Base-by-base conservation (phyloP, 2,888 invertebrate genomes). In the Capitulum mitella region DNA sequence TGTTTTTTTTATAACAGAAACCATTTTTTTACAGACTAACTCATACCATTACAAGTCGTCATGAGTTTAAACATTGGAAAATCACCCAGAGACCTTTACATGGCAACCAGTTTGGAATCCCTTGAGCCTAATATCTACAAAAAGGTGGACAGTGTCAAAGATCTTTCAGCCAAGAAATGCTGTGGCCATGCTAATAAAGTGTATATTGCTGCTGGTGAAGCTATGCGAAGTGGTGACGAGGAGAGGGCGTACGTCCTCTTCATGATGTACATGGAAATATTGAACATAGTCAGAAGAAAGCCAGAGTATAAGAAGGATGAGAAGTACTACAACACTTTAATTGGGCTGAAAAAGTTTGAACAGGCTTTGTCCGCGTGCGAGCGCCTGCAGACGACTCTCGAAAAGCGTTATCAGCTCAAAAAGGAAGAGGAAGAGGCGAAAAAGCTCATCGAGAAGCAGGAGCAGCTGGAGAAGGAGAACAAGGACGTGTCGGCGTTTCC, bases 181-280 rank as follows among this genome's bases (percentile, higher is more conserved):
- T 70, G 70, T 12, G 40, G 26, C 26, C 19, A 19, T 26, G 70
- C 70, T 3, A 40, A 70, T 22, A 40, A 5, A 22, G 3, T 70
- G 26, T 70, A 10, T 34, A 40, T 40, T 2, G 26, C 40, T 12
- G 70, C 70, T 12, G 70, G 40, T 1, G 70, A 88, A 79, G 85
- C 87, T 79, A 86, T 87, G 16, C 84, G 85, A 8, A 89, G 87
- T 43, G 90, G 90, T 0, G 91, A 93, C 84, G 91, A 92, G 83
- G 92, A 92, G 84, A 85, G 86, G 78, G 90, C 91, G 0, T 94
- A 91, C 83, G 88, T 93, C 74, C 87, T 87, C 80, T 90, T 89
- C 81, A 90, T 90, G 88, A 90, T 90, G 84, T 93, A 91, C 85
- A 86, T 92, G 74, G 87, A 89, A 51, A 85, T 90, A 19, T 85